A percentile compares a stretch with the other conserved stretches of the same genome.
Conservation (phyloP, 2,113 vertebrate species). For the Cephalopholis sonnerati region DNA sequence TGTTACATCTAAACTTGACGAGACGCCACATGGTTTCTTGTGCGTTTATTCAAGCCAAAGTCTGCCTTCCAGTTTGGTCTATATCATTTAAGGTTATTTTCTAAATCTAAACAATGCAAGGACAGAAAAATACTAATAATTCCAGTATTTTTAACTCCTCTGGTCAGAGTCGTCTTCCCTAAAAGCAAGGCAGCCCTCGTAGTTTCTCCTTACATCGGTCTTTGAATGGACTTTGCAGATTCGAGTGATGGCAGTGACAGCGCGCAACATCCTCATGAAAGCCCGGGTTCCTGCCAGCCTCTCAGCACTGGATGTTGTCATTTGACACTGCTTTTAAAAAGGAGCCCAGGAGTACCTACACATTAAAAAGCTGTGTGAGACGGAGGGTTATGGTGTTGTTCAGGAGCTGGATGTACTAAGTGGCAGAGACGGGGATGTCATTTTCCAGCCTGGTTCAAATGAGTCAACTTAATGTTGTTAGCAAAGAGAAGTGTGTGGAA, state of each 20-base stretch:
- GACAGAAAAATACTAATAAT: not conserved
- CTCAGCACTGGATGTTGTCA: constrained; percentile 9
- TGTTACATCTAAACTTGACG: constrained; percentile 22
- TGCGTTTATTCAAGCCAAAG: constrained; percentile 1
- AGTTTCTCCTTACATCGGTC: not conserved
- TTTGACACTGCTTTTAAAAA: constrained; percentile 27
- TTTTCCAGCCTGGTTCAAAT: constrained; percentile 58
- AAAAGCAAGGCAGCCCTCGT: not conserved
- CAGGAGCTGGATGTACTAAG: constrained; percentile 34
- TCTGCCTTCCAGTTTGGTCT: not conserved
- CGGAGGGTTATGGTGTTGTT: constrained; percentile 40
- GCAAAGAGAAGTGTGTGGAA: constrained; percentile 32
- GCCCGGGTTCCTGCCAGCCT: constrained; percentile 31
- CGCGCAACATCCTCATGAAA: constrained; percentile 30
- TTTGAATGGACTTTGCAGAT: constrained; percentile 22
- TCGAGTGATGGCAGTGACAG: constrained; percentile 11
- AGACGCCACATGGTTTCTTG: constrained; percentile 6
- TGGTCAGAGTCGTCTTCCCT: not conserved
- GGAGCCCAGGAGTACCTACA: constrained; percentile 1
- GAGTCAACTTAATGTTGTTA: constrained; percentile 58
- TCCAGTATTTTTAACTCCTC: not conserved
- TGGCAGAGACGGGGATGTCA: constrained; percentile 48
- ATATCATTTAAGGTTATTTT: not conserved
- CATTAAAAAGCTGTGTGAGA: constrained; percentile 33
- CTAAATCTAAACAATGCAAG: not conserved